Evolutionary conservation across 2,797 vertebrate species (phyloP), one percentile per base, ranked within the genome.

Genomic region (Acanthornis magna): DNA sequence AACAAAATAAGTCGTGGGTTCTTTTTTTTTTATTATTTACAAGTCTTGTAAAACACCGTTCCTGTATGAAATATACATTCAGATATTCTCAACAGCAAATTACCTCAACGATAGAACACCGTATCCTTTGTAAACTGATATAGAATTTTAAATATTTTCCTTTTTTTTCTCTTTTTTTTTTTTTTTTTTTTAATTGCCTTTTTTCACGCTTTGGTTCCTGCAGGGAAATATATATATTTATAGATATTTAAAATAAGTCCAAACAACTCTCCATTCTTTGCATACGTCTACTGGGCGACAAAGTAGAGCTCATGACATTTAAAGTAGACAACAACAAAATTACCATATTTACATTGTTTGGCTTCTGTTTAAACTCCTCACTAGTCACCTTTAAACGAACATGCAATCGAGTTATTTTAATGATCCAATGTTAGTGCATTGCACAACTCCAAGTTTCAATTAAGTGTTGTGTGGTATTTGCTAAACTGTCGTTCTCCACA

Each of bases 11-110:
- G 88, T 96, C 95, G 97, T 94, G 97, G 81, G 27, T 95, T 84
- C 40, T 55, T 96, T 83, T 96, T 92, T 92, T 96, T 61, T 54
- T 91, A 97, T 97, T 97, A 98, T 98, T 97, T 98, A 98, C 98
- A 98, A 96, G 95, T 97, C 95, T 97, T 97, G 97, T 96, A 97
- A 97, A 98, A 98, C 97, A 98, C 93, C 68, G 54, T 93, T 97
- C 96, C 94, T 97, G 97, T 98, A 98, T 98, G 98, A 98, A 98
- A 98, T 96, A 83, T 98, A 98, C 98, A 98, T 98, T 98, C 98
- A 98, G 97, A 97, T 95, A 97, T 96, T 97, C 96, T 97, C 88
- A 82, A 97, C 97, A 97, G 92, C 97, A 97, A 97, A 96, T 97
- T 91, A 97, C 93, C 94, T 96, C 97, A 97, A 97, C 71, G 74